Percentiles rank a stretch among this genome's conserved stretches.
Conservation (phyloP, 2,888 invertebrate genomes). For the Andrena minutula region DNA sequence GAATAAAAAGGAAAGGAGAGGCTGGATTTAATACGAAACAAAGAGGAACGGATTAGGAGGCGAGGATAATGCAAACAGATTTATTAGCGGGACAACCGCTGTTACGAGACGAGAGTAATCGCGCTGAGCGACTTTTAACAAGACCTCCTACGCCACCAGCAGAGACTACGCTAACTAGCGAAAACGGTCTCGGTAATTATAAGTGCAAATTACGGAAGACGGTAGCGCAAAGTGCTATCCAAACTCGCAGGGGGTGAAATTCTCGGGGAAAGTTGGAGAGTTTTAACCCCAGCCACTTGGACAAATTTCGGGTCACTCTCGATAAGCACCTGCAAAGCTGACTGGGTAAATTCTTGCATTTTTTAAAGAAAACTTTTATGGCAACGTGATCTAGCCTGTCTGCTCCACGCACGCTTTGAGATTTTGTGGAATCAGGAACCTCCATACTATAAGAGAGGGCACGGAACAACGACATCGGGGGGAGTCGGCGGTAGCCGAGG, state of each 20-base stretch:
- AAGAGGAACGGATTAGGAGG: slow-evolving; percentile 2
- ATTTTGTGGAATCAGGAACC: no score
- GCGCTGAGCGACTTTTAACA: slow-evolving; percentile 43
- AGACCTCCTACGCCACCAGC: slow-evolving; percentile 19
- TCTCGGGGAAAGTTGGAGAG: slow-evolving; percentile 6
- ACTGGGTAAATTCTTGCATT: not conserved
- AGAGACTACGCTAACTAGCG: slow-evolving; percentile 30
- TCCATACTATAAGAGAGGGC: no score
- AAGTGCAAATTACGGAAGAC: slow-evolving; percentile 47
- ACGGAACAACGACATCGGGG: no score
- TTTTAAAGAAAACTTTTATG: no score
- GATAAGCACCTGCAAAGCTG: not conserved
- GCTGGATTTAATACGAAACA: not conserved
- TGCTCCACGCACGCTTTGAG: no score
- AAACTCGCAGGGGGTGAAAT: slow-evolving; percentile 23
- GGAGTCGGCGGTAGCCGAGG: no score
- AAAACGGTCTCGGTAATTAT: slow-evolving; percentile 36
- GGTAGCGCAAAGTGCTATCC: slow-evolving; percentile 37
- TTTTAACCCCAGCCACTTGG: slow-evolving; percentile 8
- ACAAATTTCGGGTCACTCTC: not conserved
- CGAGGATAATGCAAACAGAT: slow-evolving; percentile 23
- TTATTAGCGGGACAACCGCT: slow-evolving; percentile 30
- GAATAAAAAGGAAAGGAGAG: no score
- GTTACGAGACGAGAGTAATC: slow-evolving; percentile 30
- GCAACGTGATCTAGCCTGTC: no score